Percentiles rank a stretch among this genome's conserved stretches.
These are phyloP conservation scores for Agriotes lineatus DNA, from an alignment of 2,888 invertebrate species.

Conservation along the genomic window DNA sequence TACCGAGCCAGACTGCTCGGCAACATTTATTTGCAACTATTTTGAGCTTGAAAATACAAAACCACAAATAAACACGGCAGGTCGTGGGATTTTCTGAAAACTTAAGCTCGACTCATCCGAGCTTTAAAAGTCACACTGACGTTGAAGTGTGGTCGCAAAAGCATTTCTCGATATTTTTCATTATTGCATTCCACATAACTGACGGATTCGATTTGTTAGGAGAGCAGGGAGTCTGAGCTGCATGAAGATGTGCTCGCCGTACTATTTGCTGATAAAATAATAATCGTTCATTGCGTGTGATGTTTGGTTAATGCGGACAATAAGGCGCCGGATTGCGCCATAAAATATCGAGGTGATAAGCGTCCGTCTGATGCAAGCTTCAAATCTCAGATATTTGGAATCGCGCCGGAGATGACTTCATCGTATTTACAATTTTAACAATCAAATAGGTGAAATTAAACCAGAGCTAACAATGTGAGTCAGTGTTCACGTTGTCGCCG, in stretches of 20 bases:
- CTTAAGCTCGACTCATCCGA: neutral
- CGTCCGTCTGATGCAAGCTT: conserved; percentile 6
- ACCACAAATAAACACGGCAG: neutral
- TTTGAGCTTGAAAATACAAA: neutral
- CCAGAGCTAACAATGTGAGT: too few relatives aligned
- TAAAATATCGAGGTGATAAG: conserved; percentile 14
- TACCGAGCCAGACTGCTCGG: too few relatives aligned
- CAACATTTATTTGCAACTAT: too few relatives aligned
- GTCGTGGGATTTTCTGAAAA: too few relatives aligned
- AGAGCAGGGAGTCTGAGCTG: too few relatives aligned
- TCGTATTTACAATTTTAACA: too few relatives aligned
- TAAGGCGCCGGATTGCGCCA: conserved; percentile 7
- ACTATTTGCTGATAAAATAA: conserved; percentile 8
- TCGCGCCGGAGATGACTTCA: too few relatives aligned
- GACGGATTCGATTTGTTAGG: conserved; percentile 8
- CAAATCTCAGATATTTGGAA: too few relatives aligned
- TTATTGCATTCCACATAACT: conserved; percentile 16
- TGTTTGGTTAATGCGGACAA: conserved; percentile 6
- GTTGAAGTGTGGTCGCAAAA: conserved; percentile 1
- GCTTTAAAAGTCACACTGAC: conserved; percentile 12
- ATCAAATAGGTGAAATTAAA: too few relatives aligned
- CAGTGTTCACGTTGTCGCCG: too few relatives aligned
- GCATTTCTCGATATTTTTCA: conserved; percentile 13
- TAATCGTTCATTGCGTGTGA: conserved; percentile 1
- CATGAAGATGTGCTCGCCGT: too few relatives aligned